A percentile compares a stretch with the other conserved stretches of the same genome.
phyloP scores from a whole-genome alignment of 2,888 invertebrate species.

The Holacanthella duospinosa region DNA sequence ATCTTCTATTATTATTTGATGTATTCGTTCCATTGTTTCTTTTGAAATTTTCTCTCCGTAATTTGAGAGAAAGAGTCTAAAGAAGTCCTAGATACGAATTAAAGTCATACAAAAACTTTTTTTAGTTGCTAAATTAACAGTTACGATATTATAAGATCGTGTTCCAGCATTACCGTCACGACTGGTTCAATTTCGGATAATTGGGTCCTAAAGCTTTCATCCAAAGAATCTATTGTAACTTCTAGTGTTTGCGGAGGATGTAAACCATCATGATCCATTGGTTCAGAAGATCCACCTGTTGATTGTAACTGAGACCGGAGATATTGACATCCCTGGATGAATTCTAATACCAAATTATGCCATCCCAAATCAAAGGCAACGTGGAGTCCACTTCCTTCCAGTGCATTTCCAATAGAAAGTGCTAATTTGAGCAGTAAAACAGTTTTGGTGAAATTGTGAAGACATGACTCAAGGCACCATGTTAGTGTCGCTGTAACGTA shows the following conservation, averaged over 20 bases:
- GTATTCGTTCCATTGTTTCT: background rate
- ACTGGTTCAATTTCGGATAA: too few relatives aligned
- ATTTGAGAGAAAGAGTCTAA: background rate
- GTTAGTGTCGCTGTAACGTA: background rate
- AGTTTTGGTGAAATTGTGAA: background rate
- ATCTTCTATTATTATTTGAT: background rate
- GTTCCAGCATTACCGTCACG: too few relatives aligned
- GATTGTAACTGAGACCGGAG: too few relatives aligned
- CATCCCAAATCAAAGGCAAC: background rate
- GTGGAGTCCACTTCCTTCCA: background rate
- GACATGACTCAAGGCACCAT: background rate
- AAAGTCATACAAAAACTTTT: background rate
- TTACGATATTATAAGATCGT: too few relatives aligned
- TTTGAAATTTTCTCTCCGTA: background rate
- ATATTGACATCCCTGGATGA: background rate
- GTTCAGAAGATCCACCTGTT: too few relatives aligned
- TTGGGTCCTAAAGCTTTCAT: too few relatives aligned
- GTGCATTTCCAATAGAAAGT: background rate
- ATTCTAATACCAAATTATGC: background rate
- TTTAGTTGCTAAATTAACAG: too few relatives aligned
- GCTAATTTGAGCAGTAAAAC: background rate
- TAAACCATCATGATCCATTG: too few relatives aligned
- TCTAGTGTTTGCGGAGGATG: too few relatives aligned
- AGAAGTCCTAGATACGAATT: background rate
- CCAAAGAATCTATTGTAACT: too few relatives aligned